Base-by-base conservation (phyloP, 2,113 vertebrate genomes). In the Prietella phreatophila region DNA sequence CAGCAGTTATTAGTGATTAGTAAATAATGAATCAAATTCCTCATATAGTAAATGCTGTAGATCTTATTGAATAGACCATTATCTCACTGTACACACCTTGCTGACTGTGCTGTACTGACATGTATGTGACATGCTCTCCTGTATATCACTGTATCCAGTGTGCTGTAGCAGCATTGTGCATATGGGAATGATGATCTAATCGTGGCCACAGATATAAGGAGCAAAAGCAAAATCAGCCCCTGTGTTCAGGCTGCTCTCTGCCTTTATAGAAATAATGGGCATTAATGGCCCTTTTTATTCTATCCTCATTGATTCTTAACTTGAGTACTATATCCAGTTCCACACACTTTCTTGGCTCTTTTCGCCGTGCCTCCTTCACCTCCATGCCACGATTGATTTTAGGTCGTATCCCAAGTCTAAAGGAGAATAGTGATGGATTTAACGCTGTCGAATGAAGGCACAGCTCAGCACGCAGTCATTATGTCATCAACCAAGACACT, bases 211-310 rank as follows among this genome's bases (percentile, higher is more conserved):
- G 76, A 89, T 83, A 53, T 82, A 82, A 85, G 83, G 84, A 55
- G 84, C 25, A 85, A 86, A 73, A 89, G 61, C 56, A 84, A 85
- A 83, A 61, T 91, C 83, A 87, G 86, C 82, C 79, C 91, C 89
- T 30, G 81, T 63, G 65, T 89, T 83, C 84, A 85, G 82, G 55
- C 88, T 85, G 85, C 92, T 89, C 85, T 61, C 56, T 82, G 56
- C 88, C 88, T 89, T 91, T 88, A 86, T 87, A 90, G 90, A 89
- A 90, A 92, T 93, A 93, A 94, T 92, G 88, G 89, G 73, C 39
- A 81, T 90, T 93, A 92, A 93, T 94, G 88, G 91, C 86, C 90
- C 78, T 86, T 85, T 88, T 69, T 89, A 85, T 79, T 85, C 53
- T 27, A 65, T 84, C 83, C 87, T 27, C 89, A 93, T 91, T 87